Conservation (phyloP, 2,797 vertebrate genomes). For the Falco berigora region DNA sequence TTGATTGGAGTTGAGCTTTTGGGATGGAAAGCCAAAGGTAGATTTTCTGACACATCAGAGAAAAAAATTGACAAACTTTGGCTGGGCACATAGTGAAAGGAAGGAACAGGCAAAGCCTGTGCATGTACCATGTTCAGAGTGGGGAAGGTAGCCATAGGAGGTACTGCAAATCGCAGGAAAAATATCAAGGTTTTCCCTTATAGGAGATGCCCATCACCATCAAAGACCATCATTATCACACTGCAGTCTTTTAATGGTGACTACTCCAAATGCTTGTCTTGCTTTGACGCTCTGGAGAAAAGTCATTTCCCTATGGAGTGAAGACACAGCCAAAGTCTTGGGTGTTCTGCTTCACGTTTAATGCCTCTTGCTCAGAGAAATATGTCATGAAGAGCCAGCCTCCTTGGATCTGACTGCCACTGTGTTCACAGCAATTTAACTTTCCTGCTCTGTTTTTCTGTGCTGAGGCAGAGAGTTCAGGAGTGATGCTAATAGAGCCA, state of each 20-base stretch:
- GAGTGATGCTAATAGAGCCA: conserved; percentile 50
- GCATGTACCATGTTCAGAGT: neutral
- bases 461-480: neutral
- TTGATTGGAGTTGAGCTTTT: neutral
- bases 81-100: neutral
- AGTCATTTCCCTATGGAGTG: neutral
- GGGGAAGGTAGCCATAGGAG: neutral
- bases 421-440: conserved; percentile 3
- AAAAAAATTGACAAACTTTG: neutral
- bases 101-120: neutral
- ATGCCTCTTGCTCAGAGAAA: conserved; percentile 13
- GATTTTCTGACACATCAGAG: neutral
- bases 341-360: neutral
- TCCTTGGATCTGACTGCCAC: neutral
- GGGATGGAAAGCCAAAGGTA: neutral
- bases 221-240: neutral
- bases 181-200: neutral
- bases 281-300: neutral
- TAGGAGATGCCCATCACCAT: neutral
- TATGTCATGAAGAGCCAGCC: neutral
- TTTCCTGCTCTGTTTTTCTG: conserved; percentile 9
- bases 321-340: neutral
- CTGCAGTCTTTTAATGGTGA: neutral
- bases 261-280: neutral
- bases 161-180: neutral